Percentiles rank a stretch among this genome's conserved stretches.
These are phyloP conservation scores for Strigops habroptila DNA, from an alignment of 2,113 vertebrate species.

Conservation along the genomic window DNA sequence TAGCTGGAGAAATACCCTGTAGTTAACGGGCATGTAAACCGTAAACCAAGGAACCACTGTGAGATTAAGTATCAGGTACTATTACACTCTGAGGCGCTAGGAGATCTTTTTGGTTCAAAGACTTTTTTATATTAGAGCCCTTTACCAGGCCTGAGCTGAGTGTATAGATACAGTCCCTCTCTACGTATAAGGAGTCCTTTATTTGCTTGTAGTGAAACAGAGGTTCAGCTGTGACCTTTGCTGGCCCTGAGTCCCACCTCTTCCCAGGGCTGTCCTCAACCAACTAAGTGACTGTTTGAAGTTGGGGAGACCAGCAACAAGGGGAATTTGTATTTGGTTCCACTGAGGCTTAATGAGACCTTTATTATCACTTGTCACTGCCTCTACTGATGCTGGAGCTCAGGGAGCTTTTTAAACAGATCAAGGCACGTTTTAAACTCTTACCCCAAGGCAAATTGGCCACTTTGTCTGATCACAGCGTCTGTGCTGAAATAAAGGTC, in stretches of 20 bases:
- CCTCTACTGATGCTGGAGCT: neutral
- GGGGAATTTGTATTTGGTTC: conserved; percentile 47
- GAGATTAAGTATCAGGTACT: conserved; percentile 26
- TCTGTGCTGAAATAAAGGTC: conserved; percentile 32
- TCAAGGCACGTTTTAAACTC: conserved; percentile 41
- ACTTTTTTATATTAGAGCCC: neutral
- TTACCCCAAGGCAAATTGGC: conserved; percentile 37
- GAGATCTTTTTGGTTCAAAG: conserved; percentile 54
- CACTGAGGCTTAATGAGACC: conserved; percentile 24
- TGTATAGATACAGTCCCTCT: neutral
- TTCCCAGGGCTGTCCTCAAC: conserved; percentile 23
- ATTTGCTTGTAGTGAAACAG: neutral
- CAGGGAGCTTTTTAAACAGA: conserved; percentile 41
- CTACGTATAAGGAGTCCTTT: neutral
- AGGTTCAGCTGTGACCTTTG: conserved; percentile 41
- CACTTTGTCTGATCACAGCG: conserved; percentile 44
- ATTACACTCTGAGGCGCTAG: conserved; percentile 1
- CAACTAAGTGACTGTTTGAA: conserved; percentile 24
- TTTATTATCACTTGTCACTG: conserved; percentile 31
- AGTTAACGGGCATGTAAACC: conserved; percentile 5
- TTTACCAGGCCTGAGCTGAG: neutral
- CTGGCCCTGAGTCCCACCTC: conserved; percentile 19
- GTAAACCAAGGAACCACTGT: conserved; percentile 12
- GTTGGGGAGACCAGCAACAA: conserved; percentile 27
- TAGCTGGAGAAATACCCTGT: conserved; percentile 16